These are phyloP conservation scores for Pangasianodon gigas DNA, from an alignment of 2,113 vertebrate species.

Conservation along the genomic window DNA sequence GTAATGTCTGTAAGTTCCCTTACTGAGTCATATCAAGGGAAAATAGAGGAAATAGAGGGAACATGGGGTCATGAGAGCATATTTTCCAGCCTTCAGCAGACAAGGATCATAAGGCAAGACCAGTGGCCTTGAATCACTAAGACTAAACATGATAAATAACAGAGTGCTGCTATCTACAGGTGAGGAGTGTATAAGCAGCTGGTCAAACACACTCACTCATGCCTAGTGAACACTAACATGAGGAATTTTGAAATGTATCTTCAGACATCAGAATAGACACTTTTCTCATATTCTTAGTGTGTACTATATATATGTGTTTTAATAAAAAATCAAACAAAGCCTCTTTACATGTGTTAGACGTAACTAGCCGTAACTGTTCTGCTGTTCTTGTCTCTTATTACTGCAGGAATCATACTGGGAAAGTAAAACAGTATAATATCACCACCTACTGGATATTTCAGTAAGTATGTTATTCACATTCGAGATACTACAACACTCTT, in stretches of 20 bases:
- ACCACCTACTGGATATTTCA: background rate
- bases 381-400: background rate
- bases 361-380: background rate
- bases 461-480: background rate
- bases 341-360: background rate
- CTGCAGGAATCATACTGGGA: background rate
- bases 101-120: background rate
- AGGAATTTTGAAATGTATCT: background rate
- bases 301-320: background rate
- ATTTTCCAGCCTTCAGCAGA: background rate
- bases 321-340: background rate
- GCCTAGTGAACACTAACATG: background rate
- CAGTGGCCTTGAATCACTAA: background rate
- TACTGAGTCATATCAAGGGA: background rate
- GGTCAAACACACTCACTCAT: background rate
- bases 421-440: background rate
- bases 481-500: background rate
- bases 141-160: background rate
- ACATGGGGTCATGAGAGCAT: background rate
- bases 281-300: background rate
- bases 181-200: background rate
- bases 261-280: background rate
- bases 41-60: background rate
- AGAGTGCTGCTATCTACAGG: constrained; percentile 14
- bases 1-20: background rate